A percentile compares a stretch with the other conserved stretches of the same genome.
Conservation (phyloP, 2,888 invertebrate species). For the Coenonympha arcania region DNA sequence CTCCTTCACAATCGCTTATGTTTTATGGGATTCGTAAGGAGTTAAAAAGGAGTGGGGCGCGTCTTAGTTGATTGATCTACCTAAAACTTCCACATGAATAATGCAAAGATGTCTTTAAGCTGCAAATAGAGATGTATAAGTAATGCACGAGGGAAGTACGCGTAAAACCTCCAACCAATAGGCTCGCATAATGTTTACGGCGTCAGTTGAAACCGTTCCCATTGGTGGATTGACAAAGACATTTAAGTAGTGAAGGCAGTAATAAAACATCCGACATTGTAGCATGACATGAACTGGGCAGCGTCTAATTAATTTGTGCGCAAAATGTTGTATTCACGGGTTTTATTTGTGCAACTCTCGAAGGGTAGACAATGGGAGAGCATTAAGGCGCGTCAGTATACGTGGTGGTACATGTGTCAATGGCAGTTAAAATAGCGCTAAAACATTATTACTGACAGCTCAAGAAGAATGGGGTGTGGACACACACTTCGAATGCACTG, state of each 20-base stretch:
- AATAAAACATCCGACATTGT: constrained; percentile 9
- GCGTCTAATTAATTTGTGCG: constrained; percentile 17
- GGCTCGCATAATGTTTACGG: no score
- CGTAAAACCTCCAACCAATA: no score
- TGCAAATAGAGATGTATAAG: no score
- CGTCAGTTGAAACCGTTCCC: no score
- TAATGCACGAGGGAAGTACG: no score
- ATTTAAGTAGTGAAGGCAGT: not conserved
- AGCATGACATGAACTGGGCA: constrained; percentile 4
- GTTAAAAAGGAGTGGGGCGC: no score
- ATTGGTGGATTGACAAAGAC: not conserved
- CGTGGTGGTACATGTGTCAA: constrained; percentile 25
- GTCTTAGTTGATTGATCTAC: no score
- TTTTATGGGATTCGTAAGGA: no score
- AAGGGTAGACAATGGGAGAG: not conserved
- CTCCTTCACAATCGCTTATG: no score
- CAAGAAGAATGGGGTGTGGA: constrained; percentile 26
- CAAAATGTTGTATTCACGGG: constrained; percentile 15
- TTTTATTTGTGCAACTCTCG: constrained; percentile 8
- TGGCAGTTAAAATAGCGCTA: constrained; percentile 35
- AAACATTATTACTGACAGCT: constrained; percentile 40
- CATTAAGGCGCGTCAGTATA: constrained; percentile 3
- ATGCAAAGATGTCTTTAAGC: no score
- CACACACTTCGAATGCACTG: no score
- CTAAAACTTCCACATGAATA: no score